Percentiles rank a stretch among this genome's conserved stretches.
Evolutionary conservation across 2,797 vertebrate genomes (phyloP).

Genomic region (Tamandua tetradactyla): DNA sequence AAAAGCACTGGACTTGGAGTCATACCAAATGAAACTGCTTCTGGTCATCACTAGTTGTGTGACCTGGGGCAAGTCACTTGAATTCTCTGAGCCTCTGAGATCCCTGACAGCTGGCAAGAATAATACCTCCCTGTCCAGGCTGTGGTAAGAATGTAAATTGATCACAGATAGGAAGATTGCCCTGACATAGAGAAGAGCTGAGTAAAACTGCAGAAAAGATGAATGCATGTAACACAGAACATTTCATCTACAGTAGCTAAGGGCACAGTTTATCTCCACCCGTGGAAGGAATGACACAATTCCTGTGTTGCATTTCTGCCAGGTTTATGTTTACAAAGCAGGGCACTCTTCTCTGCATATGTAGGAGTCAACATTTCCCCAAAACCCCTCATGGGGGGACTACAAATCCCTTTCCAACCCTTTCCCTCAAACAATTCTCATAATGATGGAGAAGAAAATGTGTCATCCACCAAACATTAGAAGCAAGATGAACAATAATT

Average conservation of each 20-base stretch:
- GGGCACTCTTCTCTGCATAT: not conserved
- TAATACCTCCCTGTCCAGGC: not conserved
- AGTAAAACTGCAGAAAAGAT: not conserved
- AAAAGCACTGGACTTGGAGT: not conserved
- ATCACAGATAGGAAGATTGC: not conserved
- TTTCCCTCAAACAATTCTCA: not conserved
- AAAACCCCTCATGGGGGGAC: not conserved
- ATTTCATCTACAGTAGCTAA: not conserved
- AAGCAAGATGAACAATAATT: not conserved
- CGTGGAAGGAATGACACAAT: not conserved
- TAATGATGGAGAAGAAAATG: not conserved
- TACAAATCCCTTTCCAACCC: not conserved
- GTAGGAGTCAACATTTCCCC: not conserved
- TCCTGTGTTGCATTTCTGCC: not conserved
- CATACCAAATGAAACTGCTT: not conserved
- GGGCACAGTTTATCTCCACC: not conserved
- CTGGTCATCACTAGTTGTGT: not conserved
- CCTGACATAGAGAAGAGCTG: conserved; percentile 31
- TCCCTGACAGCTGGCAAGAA: not conserved
- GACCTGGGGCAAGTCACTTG: not conserved
- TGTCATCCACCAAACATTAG: not conserved
- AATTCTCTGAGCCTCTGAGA: not conserved
- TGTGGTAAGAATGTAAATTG: not conserved
- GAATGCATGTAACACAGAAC: fast-evolving
- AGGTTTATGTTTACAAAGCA: conserved; percentile 44